phyloP scores from a whole-genome alignment of 2,888 invertebrate species.

The Minunthozetes semirufus region DNA sequence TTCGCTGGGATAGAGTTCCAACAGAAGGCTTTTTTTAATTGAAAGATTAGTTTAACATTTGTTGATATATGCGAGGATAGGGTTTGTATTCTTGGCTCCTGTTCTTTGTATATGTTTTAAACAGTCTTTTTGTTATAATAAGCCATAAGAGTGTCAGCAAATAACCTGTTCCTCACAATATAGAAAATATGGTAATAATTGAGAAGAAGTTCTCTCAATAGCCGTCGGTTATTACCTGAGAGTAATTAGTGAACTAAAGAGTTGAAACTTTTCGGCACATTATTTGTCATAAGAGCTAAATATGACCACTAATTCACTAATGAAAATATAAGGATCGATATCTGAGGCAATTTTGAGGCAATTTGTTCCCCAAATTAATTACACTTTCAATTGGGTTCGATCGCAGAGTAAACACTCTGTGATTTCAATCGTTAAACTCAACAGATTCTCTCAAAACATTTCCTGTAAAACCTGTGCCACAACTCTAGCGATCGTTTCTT shows the following conservation, averaged over 20 bases:
- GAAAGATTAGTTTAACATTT: too few relatives aligned
- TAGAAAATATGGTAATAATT: background rate
- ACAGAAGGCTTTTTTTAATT: too few relatives aligned
- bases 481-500: background rate
- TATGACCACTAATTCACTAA: background rate
- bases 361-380: background rate
- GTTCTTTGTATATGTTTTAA: too few relatives aligned
- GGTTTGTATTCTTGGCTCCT: too few relatives aligned
- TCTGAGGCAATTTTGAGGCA: too few relatives aligned
- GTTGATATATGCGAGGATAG: too few relatives aligned
- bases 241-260: background rate
- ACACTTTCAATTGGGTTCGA: slow-evolving; percentile 3
- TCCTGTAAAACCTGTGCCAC: background rate
- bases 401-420: background rate
- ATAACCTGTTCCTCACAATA: too few relatives aligned
- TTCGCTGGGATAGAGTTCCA: too few relatives aligned
- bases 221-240: background rate
- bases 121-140: too few relatives aligned
- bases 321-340: slow-evolving; percentile 16
- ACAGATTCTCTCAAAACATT: background rate
- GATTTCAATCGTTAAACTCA: background rate
- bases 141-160: too few relatives aligned
- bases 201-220: background rate
- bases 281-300: slow-evolving; percentile 3
- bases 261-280: slow-evolving; percentile 5